These are phyloP conservation scores for Phalacrocorax brasilianus DNA, from an alignment of 2,113 vertebrate genomes.

Conservation along the genomic window DNA sequence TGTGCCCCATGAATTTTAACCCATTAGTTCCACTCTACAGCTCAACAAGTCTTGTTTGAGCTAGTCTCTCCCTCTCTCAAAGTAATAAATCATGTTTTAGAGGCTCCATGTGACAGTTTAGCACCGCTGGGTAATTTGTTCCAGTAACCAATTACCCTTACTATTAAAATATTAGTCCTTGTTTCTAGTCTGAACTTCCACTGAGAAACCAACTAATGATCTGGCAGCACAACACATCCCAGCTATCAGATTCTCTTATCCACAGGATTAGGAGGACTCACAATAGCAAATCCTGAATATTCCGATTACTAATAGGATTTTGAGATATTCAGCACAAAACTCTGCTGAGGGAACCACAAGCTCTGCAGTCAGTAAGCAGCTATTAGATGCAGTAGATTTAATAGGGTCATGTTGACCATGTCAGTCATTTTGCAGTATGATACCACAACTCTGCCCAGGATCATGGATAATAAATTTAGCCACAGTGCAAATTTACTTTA, in stretches of 20 bases:
- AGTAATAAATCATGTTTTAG: neutral
- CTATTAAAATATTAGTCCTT: neutral
- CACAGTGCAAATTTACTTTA: neutral
- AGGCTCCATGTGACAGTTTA: neutral
- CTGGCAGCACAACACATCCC: neutral
- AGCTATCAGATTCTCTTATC: neutral
- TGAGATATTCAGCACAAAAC: neutral
- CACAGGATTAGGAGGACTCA: neutral
- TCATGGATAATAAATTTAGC: neutral
- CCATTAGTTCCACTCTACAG: neutral
- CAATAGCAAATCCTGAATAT: neutral
- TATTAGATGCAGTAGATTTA: neutral
- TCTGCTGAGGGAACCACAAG: neutral
- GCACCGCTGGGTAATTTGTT: neutral
- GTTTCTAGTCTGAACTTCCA: neutral
- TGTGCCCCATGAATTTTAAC: fast-evolving
- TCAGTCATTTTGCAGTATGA: neutral
- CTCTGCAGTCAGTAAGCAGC: neutral
- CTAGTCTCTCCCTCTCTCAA: neutral
- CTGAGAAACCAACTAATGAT: neutral
- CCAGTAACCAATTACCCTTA: neutral
- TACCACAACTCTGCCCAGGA: neutral
- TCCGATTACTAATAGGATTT: neutral
- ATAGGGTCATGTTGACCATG: neutral
- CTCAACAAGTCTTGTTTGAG: neutral